These are phyloP conservation scores for Phoxinus dragarum DNA, from an alignment of 2,797 vertebrate species.

Conservation along the genomic window DNA sequence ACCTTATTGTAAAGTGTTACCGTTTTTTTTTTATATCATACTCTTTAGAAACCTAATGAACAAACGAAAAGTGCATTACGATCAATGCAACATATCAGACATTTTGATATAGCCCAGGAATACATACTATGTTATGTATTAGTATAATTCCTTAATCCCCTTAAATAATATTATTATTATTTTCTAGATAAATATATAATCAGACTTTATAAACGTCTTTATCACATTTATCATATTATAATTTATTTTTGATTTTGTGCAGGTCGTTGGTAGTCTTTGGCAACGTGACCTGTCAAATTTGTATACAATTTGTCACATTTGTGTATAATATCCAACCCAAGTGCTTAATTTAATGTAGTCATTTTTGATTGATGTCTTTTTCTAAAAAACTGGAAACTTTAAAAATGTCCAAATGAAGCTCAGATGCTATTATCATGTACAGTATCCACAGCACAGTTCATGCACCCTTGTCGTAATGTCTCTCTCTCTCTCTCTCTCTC, in stretches of 20 bases:
- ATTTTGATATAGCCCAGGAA: background rate
- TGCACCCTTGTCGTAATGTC: slow-evolving; percentile 20
- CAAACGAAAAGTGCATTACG: background rate
- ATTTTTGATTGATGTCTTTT: background rate
- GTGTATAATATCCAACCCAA: background rate
- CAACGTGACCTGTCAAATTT: background rate
- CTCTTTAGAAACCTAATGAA: background rate
- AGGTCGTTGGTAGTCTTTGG: background rate
- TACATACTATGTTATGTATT: background rate
- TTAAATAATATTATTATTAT: background rate
- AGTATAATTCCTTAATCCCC: background rate
- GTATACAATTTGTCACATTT: background rate
- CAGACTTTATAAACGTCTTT: background rate
- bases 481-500: slow-evolving; percentile 19
- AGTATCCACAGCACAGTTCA: slow-evolving; percentile 51
- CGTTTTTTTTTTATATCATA: too few relatives aligned
- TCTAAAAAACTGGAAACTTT: background rate
- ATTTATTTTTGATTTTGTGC: background rate
- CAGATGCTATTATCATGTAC: background rate
- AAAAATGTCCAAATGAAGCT: background rate
- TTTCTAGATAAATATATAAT: background rate
- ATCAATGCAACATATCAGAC: background rate
- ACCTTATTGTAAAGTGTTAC: too few relatives aligned
- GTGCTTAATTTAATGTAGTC: background rate
- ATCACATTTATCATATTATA: background rate